These are phyloP conservation scores for Andrena haemorrhoa DNA, from an alignment of 2,888 invertebrate species.

Conservation along the genomic window DNA sequence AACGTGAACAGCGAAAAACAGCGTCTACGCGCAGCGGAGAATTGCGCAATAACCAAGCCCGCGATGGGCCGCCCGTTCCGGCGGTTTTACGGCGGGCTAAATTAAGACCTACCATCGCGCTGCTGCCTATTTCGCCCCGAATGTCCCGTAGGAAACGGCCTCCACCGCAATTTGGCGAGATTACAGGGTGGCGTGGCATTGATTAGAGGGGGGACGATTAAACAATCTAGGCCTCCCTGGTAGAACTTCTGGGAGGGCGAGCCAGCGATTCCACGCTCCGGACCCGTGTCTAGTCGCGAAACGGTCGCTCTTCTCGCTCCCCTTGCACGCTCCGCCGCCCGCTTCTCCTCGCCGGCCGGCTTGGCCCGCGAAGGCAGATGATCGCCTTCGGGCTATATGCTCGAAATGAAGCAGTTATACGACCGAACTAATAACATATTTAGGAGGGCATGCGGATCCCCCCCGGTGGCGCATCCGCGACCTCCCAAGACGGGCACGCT, in stretches of 20 bases:
- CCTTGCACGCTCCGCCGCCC: not conserved
- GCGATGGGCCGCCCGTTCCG: not conserved
- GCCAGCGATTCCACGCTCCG: not conserved
- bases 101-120: conserved; percentile 77
- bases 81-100: conserved; percentile 68
- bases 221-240: conserved; percentile 84
- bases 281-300: conserved; percentile 74
- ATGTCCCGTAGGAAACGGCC: conserved; percentile 73
- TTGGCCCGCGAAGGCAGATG: conserved; percentile 78
- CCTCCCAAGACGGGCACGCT: conserved; percentile 85
- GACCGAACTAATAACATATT: conserved; percentile 85
- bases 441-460: conserved; percentile 81
- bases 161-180: conserved; percentile 82
- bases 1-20: conserved; percentile 22
- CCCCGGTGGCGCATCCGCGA: conserved; percentile 78
- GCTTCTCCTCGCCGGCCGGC: not conserved
- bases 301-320: conserved; percentile 25
- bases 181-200: conserved; percentile 82
- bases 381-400: conserved; percentile 83
- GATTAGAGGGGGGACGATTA: conserved; percentile 83
- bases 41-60: conserved; percentile 12
- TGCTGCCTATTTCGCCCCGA: conserved; percentile 66
- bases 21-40: not conserved
- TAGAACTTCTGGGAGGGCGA: conserved; percentile 84
- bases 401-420: conserved; percentile 85